These are phyloP conservation scores for Burhinus oedicnemus DNA, from an alignment of 2,113 vertebrate species.

Conservation along the genomic window DNA sequence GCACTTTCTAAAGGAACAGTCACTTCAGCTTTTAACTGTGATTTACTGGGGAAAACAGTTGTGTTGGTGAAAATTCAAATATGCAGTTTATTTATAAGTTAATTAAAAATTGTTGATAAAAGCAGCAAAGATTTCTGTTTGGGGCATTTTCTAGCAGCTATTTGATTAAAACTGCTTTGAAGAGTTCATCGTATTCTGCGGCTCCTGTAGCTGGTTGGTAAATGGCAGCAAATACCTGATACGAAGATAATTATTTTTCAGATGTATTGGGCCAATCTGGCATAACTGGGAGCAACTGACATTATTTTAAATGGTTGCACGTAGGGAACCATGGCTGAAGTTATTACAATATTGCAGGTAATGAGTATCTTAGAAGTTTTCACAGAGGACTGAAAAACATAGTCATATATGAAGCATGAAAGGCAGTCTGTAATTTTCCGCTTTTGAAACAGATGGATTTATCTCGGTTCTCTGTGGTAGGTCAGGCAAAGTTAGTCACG, in stretches of 20 bases:
- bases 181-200: not conserved
- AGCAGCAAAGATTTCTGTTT: not conserved
- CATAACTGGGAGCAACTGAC: not conserved
- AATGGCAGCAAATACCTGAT: not conserved
- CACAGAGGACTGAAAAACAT: not conserved
- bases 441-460: not conserved
- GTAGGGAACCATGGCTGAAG: not conserved
- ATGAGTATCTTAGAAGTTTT: not conserved
- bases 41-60: not conserved
- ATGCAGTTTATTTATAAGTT: not conserved
- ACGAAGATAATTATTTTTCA: not conserved
- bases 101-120: not conserved
- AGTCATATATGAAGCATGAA: not conserved
- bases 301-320: not conserved
- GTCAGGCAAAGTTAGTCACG: conserved; percentile 15
- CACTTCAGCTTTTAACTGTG: conserved; percentile 9
- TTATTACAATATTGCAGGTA: not conserved
- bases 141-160: not conserved
- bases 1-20: conserved; percentile 36
- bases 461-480: not conserved
- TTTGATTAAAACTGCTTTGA: not conserved
- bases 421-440: not conserved
- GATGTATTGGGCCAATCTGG: not conserved
- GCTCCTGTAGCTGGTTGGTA: not conserved
- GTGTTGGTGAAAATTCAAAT: conserved; percentile 6